Base-by-base conservation (phyloP, 2,113 vertebrate genomes). In the Eudyptes chrysolophus region DNA sequence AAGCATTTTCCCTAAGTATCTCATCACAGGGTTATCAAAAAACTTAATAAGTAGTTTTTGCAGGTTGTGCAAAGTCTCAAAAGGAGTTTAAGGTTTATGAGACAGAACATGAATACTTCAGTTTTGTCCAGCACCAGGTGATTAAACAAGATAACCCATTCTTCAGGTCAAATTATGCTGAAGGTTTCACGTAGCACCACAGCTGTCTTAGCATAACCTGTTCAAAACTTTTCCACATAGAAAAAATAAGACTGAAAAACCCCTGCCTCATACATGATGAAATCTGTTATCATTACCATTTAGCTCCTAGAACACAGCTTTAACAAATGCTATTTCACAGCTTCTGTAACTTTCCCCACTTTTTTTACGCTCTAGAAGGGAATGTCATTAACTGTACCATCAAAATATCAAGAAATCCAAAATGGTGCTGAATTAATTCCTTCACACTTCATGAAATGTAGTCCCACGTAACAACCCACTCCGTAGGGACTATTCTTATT, bases 141-240 rank as follows among this genome's bases (percentile, higher is more conserved):
- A 92, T 52, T 66, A 52, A 82, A 51, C 6, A 61, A 27, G 51
- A 48, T 13, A 72, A 58, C 4, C 17, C n/a, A 58, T 32, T 81
- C 34, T 75, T 66, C 46, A 54, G 29, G 19, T 81, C 54, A 83
- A 83, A 74, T 54, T 51, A 51, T 11, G n/a, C 25, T 84, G 16
- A 19, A 75, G 34, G 21, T 55, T 87, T 72, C 57, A 87, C 0
- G 0, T 7, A 55, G 48, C 36, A 66, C 12, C 5, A 0, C 4
- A 87, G 78, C 16, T 64, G 11, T 76, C 65, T 64, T 29, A 51
- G 22, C 34, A 49, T 27, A 89, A 79, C 20, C 7, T 26, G 8
- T 13, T 83, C 36, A 69, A 65, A 82, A 88, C 26, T 48, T n/a
- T 55, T 49, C 58, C 48, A 90, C 17, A 55, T 68, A 32, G 13